Conservation (phyloP, 2,113 vertebrate genomes). For the Rhabdomys dilectus region DNA sequence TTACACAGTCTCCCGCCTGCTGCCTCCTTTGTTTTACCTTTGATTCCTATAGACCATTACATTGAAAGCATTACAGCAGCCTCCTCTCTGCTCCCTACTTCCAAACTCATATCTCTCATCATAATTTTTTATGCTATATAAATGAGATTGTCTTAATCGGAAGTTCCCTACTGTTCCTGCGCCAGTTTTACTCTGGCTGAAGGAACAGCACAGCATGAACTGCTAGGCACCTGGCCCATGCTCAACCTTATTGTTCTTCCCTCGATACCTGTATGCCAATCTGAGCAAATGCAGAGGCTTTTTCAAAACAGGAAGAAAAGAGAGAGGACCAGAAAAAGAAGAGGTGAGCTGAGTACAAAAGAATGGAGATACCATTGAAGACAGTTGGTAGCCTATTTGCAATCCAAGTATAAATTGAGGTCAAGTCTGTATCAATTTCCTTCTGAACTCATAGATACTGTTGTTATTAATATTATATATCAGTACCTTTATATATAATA, state of each 20-base stretch:
- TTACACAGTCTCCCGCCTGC: fast-evolving
- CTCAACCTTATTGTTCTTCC: not conserved
- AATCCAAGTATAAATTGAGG: not conserved
- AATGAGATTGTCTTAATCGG: not conserved
- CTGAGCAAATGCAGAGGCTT: fast-evolving
- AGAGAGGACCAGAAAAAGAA: not conserved
- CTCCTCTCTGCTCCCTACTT: not conserved
- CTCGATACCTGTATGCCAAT: not conserved
- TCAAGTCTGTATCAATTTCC: not conserved
- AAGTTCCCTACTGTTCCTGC: not conserved
- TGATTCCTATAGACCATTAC: not conserved
- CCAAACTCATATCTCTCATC: not conserved
- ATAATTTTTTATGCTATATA: not conserved
- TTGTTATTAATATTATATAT: not conserved
- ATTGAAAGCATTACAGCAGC: not conserved
- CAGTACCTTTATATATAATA: not conserved
- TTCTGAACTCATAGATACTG: not conserved
- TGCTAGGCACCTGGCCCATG: not conserved
- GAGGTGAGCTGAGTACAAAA: not conserved
- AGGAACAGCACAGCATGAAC: not conserved
- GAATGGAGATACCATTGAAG: not conserved
- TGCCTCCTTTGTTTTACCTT: not conserved
- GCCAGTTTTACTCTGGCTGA: too few species aligned
- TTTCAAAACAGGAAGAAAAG: fast-evolving
- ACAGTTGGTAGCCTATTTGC: not conserved